phyloP scores from a whole-genome alignment of 2,113 vertebrate genomes.

The Phodopus roborovskii region DNA sequence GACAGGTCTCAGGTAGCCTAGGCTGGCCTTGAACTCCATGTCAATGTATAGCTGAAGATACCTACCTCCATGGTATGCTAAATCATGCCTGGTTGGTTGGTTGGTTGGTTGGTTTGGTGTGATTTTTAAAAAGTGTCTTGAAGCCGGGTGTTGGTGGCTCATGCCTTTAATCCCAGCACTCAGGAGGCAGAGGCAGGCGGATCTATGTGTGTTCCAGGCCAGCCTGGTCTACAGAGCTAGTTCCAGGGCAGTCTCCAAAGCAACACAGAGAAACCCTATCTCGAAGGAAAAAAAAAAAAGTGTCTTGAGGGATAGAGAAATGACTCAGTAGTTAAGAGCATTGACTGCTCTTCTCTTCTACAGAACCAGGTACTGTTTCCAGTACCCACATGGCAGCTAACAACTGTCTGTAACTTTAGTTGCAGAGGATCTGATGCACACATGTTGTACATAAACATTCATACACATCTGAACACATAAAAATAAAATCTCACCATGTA shows the following conservation, averaged over 20 bases:
- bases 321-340: neutral
- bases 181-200: no score
- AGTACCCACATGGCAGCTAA: neutral
- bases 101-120: neutral
- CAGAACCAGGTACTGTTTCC: neutral
- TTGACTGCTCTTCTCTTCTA: neutral
- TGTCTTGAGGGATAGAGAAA: neutral
- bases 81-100: neutral
- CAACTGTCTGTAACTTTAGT: neutral
- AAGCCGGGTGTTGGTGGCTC: no score
- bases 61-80: neutral
- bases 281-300: neutral
- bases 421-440: neutral
- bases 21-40: neutral
- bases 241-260: no score
- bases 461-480: neutral
- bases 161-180: no score
- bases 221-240: no score
- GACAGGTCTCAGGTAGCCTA: neutral
- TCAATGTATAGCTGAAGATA: neutral
- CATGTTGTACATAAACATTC: neutral
- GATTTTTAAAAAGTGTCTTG: neutral
- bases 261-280: no score
- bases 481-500: neutral
- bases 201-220: no score